These are phyloP conservation scores for Melinopterus prodromus DNA, from an alignment of 2,888 invertebrate species.

Conservation along the genomic window DNA sequence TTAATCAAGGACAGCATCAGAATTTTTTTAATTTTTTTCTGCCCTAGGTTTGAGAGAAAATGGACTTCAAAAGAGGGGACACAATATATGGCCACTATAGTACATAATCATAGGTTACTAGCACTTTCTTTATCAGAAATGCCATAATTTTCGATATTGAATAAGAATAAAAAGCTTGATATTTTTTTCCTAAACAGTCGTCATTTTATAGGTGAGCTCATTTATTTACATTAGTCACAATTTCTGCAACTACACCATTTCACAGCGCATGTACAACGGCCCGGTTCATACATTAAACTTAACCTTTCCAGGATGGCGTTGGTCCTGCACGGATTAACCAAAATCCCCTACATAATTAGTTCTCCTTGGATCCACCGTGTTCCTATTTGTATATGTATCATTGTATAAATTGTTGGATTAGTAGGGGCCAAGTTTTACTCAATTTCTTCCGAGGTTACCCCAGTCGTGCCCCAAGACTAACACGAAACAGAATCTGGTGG, in stretches of 20 bases:
- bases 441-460: not conserved
- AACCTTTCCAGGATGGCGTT: too few species aligned
- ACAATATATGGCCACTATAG: too few species aligned
- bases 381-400: not conserved
- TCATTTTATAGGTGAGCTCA: too few species aligned
- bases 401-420: not conserved
- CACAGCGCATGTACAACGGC: not conserved
- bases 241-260: not conserved
- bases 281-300: not conserved
- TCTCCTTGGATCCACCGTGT: not conserved
- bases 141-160: too few species aligned
- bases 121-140: too few species aligned
- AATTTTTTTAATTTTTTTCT: too few species aligned
- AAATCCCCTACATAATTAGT: not conserved
- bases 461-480: not conserved
- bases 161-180: too few species aligned
- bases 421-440: not conserved
- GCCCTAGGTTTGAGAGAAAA: too few species aligned
- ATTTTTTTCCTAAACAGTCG: too few species aligned
- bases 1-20: too few species aligned
- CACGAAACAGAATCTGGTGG: not conserved
- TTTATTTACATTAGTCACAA: not conserved
- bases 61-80: too few species aligned
- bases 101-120: too few species aligned
- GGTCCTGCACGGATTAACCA: not conserved